Percentiles rank a stretch among this genome's conserved stretches.
Evolutionary conservation across 2,113 vertebrate genomes (phyloP).

Genomic region (Argyrosomus japonicus): DNA sequence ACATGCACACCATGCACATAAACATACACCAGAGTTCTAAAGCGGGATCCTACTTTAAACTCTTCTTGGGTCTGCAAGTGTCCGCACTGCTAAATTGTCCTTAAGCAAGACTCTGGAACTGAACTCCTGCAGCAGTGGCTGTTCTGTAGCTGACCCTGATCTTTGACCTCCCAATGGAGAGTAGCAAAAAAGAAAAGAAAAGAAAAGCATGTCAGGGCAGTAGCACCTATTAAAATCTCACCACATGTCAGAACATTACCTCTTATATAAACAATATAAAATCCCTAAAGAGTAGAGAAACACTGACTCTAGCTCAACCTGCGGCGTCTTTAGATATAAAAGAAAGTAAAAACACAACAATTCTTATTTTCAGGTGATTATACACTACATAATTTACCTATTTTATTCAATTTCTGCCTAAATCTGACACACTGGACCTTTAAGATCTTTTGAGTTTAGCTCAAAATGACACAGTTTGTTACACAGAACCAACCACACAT

Average conservation of each 20-base stretch:
- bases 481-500: too few species aligned
- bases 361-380: too few species aligned
- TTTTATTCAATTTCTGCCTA: too few species aligned
- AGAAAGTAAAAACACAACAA: too few species aligned
- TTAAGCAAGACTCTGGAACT: neutral
- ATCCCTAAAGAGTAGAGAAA: neutral
- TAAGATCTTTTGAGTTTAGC: too few species aligned
- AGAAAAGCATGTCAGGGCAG: neutral
- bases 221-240: neutral
- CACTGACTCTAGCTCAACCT: neutral
- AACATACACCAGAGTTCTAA: neutral
- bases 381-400: too few species aligned
- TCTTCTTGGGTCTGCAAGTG: conserved; percentile 10
- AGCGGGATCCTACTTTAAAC: conserved; percentile 6
- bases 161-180: conserved; percentile 23
- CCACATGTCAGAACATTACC: neutral
- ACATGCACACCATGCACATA: neutral
- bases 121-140: neutral
- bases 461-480: too few species aligned
- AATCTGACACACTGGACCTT: too few species aligned
- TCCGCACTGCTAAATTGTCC: neutral
- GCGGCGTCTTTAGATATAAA: too few species aligned
- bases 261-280: neutral
- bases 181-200: neutral
- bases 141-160: conserved; percentile 9